A percentile compares a stretch with the other conserved stretches of the same genome.
These are phyloP conservation scores for Formica selysi DNA, from an alignment of 1,140 invertebrate genomes.

Conservation along the genomic window DNA sequence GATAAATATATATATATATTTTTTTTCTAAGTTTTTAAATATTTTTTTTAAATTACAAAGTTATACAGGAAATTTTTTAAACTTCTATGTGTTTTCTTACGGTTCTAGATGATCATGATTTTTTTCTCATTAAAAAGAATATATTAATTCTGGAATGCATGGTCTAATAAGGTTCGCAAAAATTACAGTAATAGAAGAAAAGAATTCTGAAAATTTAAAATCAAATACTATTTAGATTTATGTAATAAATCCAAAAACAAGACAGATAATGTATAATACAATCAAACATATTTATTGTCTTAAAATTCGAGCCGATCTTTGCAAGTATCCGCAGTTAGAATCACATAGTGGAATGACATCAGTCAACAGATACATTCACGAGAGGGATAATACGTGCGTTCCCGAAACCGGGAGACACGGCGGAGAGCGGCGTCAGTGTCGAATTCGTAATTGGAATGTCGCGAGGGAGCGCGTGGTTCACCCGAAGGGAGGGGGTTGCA, in stretches of 20 bases:
- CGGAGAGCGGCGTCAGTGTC: conserved; percentile 38
- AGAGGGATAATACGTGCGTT: conserved; percentile 1
- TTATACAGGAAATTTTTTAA: background rate
- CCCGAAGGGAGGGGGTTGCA: conserved; percentile 31
- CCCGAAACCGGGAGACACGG: conserved; percentile 37
- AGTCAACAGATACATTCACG: conserved; percentile 38
- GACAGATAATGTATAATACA: background rate
- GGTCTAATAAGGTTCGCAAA: background rate
- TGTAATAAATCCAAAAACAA: background rate
- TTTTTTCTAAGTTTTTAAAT: background rate
- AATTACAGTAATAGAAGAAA: background rate
- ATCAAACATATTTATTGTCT: background rate
- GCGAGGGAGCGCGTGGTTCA: conserved; percentile 53
- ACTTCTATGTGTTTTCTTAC: background rate
- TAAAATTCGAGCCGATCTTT: conserved; percentile 16
- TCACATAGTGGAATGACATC: background rate
- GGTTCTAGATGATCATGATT: background rate
- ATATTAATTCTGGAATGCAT: background rate
- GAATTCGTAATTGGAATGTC: conserved; percentile 62
- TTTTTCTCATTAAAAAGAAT: background rate
- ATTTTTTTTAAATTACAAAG: background rate
- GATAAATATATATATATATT: background rate
- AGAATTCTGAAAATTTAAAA: background rate
- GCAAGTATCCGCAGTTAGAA: background rate
- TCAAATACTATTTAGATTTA: background rate